Percentiles rank a stretch among this genome's conserved stretches.
Conservation (phyloP, 2,888 invertebrate species). For the Ornithoptera priamus region DNA sequence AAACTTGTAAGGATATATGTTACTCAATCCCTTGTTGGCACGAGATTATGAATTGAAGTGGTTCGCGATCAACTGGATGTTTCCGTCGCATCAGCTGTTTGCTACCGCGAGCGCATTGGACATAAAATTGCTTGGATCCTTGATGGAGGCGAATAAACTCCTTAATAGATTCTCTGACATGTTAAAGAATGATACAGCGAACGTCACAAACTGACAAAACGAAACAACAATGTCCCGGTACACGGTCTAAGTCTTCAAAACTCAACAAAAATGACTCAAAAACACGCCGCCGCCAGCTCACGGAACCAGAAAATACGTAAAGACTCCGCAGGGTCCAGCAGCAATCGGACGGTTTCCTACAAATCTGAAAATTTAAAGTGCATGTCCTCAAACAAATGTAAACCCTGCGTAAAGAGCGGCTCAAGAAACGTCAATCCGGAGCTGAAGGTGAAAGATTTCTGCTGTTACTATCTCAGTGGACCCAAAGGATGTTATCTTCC, state of each 20-base stretch:
- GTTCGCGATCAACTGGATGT: conserved; percentile 76
- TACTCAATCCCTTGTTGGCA: conserved; percentile 76
- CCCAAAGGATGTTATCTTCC: not conserved
- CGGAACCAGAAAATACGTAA: conserved; percentile 26
- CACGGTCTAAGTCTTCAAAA: conserved; percentile 32
- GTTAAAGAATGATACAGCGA: not conserved
- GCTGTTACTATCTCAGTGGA: conserved; percentile 13
- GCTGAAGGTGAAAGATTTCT: conserved; percentile 17
- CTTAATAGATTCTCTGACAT: conserved; percentile 12
- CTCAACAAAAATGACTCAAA: conserved; percentile 35
- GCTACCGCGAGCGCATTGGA: conserved; percentile 36
- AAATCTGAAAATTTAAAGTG: conserved; percentile 35
- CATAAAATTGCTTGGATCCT: conserved; percentile 41
- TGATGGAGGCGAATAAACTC: conserved; percentile 36
- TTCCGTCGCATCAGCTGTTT: conserved; percentile 74
- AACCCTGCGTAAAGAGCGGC: conserved; percentile 30
- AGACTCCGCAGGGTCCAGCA: not conserved
- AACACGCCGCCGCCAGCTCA: conserved; percentile 34
- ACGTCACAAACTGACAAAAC: conserved; percentile 10
- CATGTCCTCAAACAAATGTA: conserved; percentile 41
- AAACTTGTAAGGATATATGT: conserved; percentile 66
- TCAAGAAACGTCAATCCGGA: not conserved
- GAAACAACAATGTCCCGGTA: conserved; percentile 13
- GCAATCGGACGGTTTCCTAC: conserved; percentile 32
- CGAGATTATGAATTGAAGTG: conserved; percentile 77